These are phyloP conservation scores for Ephestia elutella DNA, from an alignment of 1,140 invertebrate genomes.

Conservation along the genomic window DNA sequence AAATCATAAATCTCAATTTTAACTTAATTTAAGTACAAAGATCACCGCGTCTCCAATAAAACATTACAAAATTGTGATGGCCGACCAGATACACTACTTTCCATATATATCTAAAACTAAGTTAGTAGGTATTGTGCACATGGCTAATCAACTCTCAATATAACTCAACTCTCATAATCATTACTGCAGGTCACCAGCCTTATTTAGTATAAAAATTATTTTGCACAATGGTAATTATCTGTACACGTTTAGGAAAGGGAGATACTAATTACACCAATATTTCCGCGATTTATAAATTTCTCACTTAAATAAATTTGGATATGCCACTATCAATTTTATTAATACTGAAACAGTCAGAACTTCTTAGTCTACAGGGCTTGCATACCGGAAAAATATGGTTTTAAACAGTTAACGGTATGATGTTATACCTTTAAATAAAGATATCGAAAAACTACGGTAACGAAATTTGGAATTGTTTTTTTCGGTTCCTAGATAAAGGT, in stretches of 20 bases:
- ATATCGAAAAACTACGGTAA: no score
- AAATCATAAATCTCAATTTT: constrained; percentile 59
- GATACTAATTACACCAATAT: background rate
- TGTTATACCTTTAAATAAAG: no score
- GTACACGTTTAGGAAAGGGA: background rate
- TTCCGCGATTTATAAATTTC: background rate
- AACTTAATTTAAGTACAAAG: constrained; percentile 67
- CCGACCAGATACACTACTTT: constrained; percentile 30
- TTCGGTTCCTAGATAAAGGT: no score
- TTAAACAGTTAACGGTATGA: no score
- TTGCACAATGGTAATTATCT: no score
- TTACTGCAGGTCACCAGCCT: no score
- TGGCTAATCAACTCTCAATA: constrained; percentile 7
- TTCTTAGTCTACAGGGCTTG: no score
- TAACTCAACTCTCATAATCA: background rate
- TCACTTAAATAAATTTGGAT: constrained; percentile 25
- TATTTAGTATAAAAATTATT: no score
- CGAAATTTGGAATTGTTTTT: no score
- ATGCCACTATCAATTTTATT: constrained; percentile 35
- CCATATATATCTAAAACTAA: constrained; percentile 1
- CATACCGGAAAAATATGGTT: no score
- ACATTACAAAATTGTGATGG: constrained; percentile 39
- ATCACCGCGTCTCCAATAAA: constrained; percentile 40
- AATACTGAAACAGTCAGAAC: constrained; percentile 42
- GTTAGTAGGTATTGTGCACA: constrained; percentile 11